Percentiles rank a stretch among this genome's conserved stretches.
Evolutionary conservation across 53 echinoderm and acorn worm species (phyloP).

Genomic region (Paracentrotus lividus): DNA sequence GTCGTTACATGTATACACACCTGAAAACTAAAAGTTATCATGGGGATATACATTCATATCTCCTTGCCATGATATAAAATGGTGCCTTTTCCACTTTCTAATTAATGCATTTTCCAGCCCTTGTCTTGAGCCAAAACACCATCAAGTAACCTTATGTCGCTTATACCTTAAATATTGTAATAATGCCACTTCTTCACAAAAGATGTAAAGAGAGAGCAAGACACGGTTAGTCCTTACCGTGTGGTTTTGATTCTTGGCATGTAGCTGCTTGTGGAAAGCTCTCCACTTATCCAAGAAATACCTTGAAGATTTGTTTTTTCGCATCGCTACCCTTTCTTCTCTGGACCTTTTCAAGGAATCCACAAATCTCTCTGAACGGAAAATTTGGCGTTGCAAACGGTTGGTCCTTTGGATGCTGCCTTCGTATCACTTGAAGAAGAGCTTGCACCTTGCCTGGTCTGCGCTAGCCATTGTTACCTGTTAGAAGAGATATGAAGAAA

Average conservation of each 20-base stretch:
- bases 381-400: conserved; percentile 87
- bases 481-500: background rate
- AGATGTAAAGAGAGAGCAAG: background rate
- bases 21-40: no score
- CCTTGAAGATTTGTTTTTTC: conserved; percentile 90
- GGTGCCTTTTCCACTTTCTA: no score
- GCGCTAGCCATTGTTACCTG: conserved; percentile 12
- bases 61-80: no score
- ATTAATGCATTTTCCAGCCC: no score
- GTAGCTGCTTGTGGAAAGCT: conserved; percentile 77
- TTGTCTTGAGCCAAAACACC: no score
- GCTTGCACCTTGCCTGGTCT: background rate
- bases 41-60: no score
- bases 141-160: no score
- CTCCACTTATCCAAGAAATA: conserved; percentile 96
- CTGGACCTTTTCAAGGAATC: conserved; percentile 91
- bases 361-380: conserved; percentile 88
- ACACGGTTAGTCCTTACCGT: conserved; percentile 74
- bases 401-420: conserved; percentile 16
- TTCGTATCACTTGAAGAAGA: background rate
- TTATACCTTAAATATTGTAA: no score
- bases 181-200: background rate
- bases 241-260: conserved; percentile 76
- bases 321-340: conserved; percentile 91
- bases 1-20: no score